Conservation (phyloP, 2,797 vertebrate genomes). For the Ptychobarbus kaznakovi region DNA sequence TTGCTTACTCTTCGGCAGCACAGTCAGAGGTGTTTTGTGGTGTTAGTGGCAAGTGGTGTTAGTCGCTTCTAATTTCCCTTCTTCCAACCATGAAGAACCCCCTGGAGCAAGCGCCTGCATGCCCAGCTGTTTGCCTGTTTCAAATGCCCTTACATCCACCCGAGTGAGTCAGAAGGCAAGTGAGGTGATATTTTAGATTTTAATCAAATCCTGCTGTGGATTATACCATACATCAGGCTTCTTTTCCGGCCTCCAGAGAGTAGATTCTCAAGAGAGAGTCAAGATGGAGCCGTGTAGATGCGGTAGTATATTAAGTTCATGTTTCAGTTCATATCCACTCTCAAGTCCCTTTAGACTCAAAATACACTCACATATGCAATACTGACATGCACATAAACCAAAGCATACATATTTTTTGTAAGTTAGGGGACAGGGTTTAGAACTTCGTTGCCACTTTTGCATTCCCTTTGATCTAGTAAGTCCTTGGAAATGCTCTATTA, state of each 20-base stretch:
- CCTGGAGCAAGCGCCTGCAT: background rate
- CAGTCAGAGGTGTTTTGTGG: slow-evolving; percentile 21
- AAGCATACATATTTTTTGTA: slow-evolving; percentile 24
- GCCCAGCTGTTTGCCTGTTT: slow-evolving; percentile 38
- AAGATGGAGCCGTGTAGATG: background rate
- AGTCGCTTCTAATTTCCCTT: slow-evolving; percentile 22
- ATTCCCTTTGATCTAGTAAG: slow-evolving; percentile 47
- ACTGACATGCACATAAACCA: background rate
- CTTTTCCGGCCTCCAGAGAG: slow-evolving; percentile 19
- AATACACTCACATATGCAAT: slow-evolving; percentile 23
- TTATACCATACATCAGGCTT: slow-evolving; percentile 37
- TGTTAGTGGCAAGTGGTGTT: background rate
- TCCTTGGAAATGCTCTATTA: slow-evolving; percentile 40
- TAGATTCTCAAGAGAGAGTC: background rate
- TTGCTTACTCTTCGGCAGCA: slow-evolving; percentile 8
- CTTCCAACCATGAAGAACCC: slow-evolving; percentile 33
- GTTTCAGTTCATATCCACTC: slow-evolving; percentile 31
- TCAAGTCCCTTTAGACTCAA: slow-evolving; percentile 22
- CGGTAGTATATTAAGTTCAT: slow-evolving; percentile 27
- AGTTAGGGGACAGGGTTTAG: slow-evolving; percentile 13
- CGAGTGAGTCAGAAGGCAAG: slow-evolving; percentile 20
- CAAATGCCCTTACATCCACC: slow-evolving; percentile 20
- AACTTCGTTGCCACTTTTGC: slow-evolving; percentile 34
- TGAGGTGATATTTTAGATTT: slow-evolving; percentile 38
- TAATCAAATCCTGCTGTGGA: slow-evolving; percentile 46